A percentile compares a stretch with the other conserved stretches of the same genome.
These are phyloP conservation scores for Drosophila melanica DNA, from an alignment of 1,140 invertebrate species.

Conservation along the genomic window DNA sequence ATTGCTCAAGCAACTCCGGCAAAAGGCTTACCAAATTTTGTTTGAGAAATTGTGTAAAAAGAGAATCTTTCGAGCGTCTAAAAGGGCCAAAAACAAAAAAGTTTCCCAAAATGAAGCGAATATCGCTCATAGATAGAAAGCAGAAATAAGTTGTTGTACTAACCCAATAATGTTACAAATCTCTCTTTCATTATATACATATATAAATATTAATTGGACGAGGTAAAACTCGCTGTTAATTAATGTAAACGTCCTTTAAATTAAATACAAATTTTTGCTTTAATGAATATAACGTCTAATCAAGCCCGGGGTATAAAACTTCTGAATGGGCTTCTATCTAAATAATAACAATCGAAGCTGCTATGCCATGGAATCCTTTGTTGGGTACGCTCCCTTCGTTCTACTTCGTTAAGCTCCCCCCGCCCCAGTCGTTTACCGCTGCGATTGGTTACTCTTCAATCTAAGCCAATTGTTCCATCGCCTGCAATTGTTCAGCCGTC, in stretches of 20 bases:
- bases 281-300: constrained; percentile 26
- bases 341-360: constrained; percentile 8
- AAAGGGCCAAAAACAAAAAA: constrained; percentile 5
- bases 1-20: constrained; percentile 25
- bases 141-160: too few species aligned
- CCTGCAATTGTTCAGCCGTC: constrained; percentile 37
- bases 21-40: constrained; percentile 37
- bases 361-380: constrained; percentile 30
- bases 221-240: not conserved
- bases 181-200: too few species aligned
- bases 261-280: constrained; percentile 8
- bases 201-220: too few species aligned
- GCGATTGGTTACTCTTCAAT: constrained; percentile 43
- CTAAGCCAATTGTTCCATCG: constrained; percentile 51
- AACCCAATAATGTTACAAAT: too few species aligned
- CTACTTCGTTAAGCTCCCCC: not conserved
- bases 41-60: constrained; percentile 34
- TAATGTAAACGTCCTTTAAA: constrained; percentile 1
- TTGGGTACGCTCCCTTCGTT: constrained; percentile 22
- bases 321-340: not conserved
- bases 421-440: not conserved
- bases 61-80: constrained; percentile 8
- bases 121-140: too few species aligned
- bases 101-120: not conserved
- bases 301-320: not conserved